A percentile compares a stretch with the other conserved stretches of the same genome.
Evolutionary conservation across 2,113 vertebrate genomes (phyloP).

Genomic region (Stigmatopora argus): DNA sequence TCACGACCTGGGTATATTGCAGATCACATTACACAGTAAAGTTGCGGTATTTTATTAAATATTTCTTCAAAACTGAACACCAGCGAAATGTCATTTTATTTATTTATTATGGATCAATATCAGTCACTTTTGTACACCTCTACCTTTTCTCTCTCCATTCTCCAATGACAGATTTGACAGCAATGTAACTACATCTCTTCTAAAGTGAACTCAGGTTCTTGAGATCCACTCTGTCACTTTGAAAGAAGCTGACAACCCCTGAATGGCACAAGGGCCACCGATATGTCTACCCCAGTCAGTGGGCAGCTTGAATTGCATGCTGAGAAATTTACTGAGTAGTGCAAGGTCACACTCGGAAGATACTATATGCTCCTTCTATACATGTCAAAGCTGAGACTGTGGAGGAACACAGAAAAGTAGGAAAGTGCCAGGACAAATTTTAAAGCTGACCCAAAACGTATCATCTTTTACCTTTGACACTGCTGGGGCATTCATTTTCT

Average conservation of each 20-base stretch:
- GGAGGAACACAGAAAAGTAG: constrained; percentile 15
- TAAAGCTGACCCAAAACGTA: constrained; percentile 12
- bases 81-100: not conserved
- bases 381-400: constrained; percentile 42
- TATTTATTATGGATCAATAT: constrained; percentile 10
- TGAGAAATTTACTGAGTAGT: constrained; percentile 49
- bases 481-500: too few species aligned
- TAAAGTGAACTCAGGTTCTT: constrained; percentile 44
- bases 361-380: constrained; percentile 40
- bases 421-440: constrained; percentile 14
- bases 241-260: constrained; percentile 39
- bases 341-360: constrained; percentile 51
- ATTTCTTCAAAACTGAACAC: not conserved
- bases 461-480: constrained; percentile 42
- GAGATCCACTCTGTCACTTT: constrained; percentile 43
- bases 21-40: too few species aligned
- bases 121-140: not conserved
- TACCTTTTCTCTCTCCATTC: constrained; percentile 4
- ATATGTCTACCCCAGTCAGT: constrained; percentile 32
- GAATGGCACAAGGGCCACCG: constrained; percentile 30
- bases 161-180: constrained; percentile 34
- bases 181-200: constrained; percentile 39
- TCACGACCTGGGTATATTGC: too few species aligned
- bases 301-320: constrained; percentile 54
- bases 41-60: not conserved